Percentiles rank a stretch among this genome's conserved stretches.
Conservation (phyloP, 2,888 invertebrate species). For the Sinhomidia bicolor region DNA sequence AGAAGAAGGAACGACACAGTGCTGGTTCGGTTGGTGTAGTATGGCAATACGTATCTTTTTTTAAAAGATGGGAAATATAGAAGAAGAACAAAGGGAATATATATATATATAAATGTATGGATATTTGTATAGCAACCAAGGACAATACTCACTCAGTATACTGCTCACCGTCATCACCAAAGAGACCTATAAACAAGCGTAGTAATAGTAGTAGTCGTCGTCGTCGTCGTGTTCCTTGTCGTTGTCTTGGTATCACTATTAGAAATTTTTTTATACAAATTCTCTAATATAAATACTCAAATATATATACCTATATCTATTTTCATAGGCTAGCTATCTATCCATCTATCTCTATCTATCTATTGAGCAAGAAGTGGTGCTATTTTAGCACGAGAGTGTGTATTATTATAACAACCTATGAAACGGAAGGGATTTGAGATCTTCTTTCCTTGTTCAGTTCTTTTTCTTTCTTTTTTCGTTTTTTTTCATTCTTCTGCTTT, state of each 20-base stretch:
- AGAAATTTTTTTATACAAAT: no score
- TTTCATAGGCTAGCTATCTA: no score
- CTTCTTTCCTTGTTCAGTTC: conserved; percentile 55
- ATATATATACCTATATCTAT: no score
- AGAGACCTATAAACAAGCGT: background rate
- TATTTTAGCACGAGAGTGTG: background rate
- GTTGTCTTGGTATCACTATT: no score
- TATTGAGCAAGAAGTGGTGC: background rate
- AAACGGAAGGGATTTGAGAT: conserved; percentile 69
- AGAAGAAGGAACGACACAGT: no score
- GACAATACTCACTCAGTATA: background rate
- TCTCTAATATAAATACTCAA: no score
- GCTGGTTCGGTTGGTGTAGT: no score
- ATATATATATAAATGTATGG: no score
- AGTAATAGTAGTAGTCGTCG: background rate
- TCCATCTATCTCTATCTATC: background rate
- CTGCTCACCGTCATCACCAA: background rate
- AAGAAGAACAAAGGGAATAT: conserved; percentile 4
- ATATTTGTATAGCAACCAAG: background rate
- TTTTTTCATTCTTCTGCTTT: no score
- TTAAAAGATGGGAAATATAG: conserved; percentile 33
- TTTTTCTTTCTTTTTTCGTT: conserved; percentile 21
- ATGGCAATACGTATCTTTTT: conserved; percentile 36
- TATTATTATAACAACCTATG: conserved; percentile 1
- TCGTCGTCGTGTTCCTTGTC: background rate